Percentiles rank a stretch among this genome's conserved stretches.
Evolutionary conservation across 2,797 vertebrate genomes (phyloP).

Genomic region (Pterois miles): DNA sequence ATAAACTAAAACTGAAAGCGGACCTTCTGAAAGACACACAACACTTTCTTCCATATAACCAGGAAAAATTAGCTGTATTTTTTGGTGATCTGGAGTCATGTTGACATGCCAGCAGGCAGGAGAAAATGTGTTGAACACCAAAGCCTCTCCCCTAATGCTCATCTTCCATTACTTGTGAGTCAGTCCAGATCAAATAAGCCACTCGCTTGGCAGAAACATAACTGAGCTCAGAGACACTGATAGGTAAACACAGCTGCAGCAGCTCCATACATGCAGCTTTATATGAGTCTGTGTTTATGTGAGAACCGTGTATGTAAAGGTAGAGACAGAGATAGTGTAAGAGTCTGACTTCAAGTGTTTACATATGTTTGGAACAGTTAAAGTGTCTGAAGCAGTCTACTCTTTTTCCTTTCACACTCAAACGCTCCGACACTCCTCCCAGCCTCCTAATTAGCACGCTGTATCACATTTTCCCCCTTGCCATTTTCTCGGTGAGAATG

Average conservation of each 20-base stretch:
- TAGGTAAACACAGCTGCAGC: conserved; percentile 88
- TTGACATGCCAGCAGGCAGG: conserved; percentile 33
- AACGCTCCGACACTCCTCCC: conserved; percentile 63
- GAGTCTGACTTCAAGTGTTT: conserved; percentile 33
- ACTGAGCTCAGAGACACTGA: conserved; percentile 63
- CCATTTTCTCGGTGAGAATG: conserved; percentile 65
- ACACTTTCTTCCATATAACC: neutral
- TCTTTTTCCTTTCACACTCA: conserved; percentile 68
- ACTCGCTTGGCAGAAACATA: conserved; percentile 71
- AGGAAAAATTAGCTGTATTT: neutral
- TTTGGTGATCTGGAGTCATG: conserved; percentile 6
- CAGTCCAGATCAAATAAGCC: conserved; percentile 76
- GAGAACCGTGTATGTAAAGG: conserved; percentile 8
- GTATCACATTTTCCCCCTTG: conserved; percentile 67
- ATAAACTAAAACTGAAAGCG: neutral
- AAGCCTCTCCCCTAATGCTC: conserved; percentile 39
- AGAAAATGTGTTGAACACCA: conserved; percentile 43
- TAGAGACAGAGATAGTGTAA: neutral
- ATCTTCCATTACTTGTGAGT: conserved; percentile 65
- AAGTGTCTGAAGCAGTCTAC: conserved; percentile 52
- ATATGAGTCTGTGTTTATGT: conserved; percentile 8
- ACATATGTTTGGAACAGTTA: conserved; percentile 36
- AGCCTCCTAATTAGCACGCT: conserved; percentile 89
- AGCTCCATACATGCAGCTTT: conserved; percentile 2
- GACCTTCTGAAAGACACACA: neutral